phyloP scores from a whole-genome alignment of 2,797 vertebrate species.

The Falco naumanni region DNA sequence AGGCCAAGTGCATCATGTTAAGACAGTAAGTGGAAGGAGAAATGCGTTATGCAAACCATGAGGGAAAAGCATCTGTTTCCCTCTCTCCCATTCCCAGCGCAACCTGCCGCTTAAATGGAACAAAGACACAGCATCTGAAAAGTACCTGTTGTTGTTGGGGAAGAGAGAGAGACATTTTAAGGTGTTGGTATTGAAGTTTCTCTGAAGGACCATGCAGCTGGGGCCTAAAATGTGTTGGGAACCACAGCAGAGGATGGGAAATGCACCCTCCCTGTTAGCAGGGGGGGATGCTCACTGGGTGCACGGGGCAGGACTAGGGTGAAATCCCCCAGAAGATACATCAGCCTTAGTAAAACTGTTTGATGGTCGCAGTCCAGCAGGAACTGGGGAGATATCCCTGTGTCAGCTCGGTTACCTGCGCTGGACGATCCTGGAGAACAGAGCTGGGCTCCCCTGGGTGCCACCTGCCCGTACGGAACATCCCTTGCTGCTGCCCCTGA shows the following conservation, averaged over 20 bases:
- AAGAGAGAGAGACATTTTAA: no score
- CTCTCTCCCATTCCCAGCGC: not conserved
- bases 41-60: not conserved
- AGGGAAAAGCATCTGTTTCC: not conserved
- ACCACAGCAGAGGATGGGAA: not conserved
- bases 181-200: not conserved
- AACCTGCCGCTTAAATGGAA: not conserved
- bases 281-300: not conserved
- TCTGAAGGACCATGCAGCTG: not conserved
- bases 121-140: not conserved
- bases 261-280: fast-evolving
- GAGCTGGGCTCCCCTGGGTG: not conserved
- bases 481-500: not conserved
- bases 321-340: not conserved
- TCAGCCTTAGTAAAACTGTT: not conserved
- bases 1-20: not conserved
- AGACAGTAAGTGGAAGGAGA: not conserved
- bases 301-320: not conserved
- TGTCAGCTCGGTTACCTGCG: not conserved
- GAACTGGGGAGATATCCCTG: not conserved
- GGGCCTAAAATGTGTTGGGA: not conserved
- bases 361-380: not conserved
- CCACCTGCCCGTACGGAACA: fast-evolving
- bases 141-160: not conserved
- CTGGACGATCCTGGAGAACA: not conserved